Evolutionary conservation across 2,888 invertebrate genomes (phyloP).

Genomic region (Agelastica alni): DNA sequence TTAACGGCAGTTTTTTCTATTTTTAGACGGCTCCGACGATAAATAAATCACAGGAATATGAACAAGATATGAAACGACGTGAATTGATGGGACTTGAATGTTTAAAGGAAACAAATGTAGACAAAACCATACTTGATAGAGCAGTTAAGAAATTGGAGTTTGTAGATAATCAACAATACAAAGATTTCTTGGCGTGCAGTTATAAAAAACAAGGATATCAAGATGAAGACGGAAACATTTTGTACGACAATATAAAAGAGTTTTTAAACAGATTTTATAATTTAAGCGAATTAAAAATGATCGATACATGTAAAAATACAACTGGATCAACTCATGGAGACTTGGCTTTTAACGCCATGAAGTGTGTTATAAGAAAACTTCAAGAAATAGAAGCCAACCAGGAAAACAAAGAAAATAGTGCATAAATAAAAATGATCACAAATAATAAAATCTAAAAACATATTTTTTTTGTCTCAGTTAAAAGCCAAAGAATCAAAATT

Average conservation of each 20-base stretch:
- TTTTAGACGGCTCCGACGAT: slow-evolving; percentile 12
- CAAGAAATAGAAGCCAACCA: no score
- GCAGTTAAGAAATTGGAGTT: slow-evolving; percentile 32
- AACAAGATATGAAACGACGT: slow-evolving; percentile 30
- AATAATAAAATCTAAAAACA: no score
- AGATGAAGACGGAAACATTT: slow-evolving; percentile 42
- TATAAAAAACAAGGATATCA: slow-evolving; percentile 48
- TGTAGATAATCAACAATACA: slow-evolving; percentile 39
- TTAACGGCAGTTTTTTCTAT: no score
- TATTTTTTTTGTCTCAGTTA: no score
- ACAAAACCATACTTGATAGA: slow-evolving; percentile 34
- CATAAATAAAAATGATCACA: no score
- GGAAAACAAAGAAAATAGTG: no score
- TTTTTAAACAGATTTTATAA: slow-evolving; percentile 39
- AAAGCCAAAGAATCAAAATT: no score
- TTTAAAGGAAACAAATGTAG: slow-evolving; percentile 41
- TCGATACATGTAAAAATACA: slow-evolving; percentile 33
- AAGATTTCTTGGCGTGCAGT: slow-evolving; percentile 45
- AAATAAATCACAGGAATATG: slow-evolving; percentile 9
- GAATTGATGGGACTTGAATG: slow-evolving; percentile 39
- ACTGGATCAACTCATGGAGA: slow-evolving; percentile 34
- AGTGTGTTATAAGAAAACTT: slow-evolving; percentile 33
- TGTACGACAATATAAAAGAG: slow-evolving; percentile 42
- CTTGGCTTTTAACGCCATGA: slow-evolving; percentile 35
- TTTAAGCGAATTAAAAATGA: slow-evolving; percentile 25